Evolutionary conservation across 2,888 invertebrate species (phyloP).

Genomic region (Drosophila incognita): DNA sequence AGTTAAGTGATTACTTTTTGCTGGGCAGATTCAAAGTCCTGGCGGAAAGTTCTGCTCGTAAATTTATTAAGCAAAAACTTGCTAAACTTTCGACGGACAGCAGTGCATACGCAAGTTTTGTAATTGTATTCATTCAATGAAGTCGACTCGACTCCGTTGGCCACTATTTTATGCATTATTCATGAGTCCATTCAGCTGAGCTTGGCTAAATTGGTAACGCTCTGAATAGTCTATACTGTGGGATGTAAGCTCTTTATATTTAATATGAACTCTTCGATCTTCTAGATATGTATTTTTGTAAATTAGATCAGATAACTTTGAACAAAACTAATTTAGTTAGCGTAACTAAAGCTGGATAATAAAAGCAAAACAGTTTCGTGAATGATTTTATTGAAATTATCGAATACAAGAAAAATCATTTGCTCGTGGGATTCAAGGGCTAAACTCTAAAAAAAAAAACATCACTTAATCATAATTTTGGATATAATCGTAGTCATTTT

Average conservation of each 20-base stretch:
- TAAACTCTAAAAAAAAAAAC: not conserved
- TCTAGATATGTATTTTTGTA: constrained; percentile 17
- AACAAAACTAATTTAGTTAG: not conserved
- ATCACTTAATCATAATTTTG: not conserved
- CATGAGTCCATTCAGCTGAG: constrained; percentile 52
- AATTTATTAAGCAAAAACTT: constrained; percentile 78
- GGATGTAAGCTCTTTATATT: constrained; percentile 33
- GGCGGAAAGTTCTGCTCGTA: constrained; percentile 69
- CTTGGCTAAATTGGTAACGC: constrained; percentile 27
- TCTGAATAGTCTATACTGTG: constrained; percentile 27
- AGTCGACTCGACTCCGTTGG: constrained; percentile 51
- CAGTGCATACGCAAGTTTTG: constrained; percentile 71
- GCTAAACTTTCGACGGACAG: constrained; percentile 65
- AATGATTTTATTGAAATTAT: not conserved
- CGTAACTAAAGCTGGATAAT: too few relatives aligned
- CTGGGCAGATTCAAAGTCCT: constrained; percentile 51
- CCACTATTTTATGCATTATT: constrained; percentile 66
- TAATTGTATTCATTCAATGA: constrained; percentile 79
- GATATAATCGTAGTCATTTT: not conserved
- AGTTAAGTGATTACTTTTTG: constrained; percentile 80
- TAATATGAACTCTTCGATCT: constrained; percentile 24
- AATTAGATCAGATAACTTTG: constrained; percentile 10
- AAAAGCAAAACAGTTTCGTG: not conserved
- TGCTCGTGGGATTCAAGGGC: not conserved
- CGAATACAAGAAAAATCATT: not conserved